Conservation (phyloP, 2,888 invertebrate genomes). For the Protophormia terraenovae region DNA sequence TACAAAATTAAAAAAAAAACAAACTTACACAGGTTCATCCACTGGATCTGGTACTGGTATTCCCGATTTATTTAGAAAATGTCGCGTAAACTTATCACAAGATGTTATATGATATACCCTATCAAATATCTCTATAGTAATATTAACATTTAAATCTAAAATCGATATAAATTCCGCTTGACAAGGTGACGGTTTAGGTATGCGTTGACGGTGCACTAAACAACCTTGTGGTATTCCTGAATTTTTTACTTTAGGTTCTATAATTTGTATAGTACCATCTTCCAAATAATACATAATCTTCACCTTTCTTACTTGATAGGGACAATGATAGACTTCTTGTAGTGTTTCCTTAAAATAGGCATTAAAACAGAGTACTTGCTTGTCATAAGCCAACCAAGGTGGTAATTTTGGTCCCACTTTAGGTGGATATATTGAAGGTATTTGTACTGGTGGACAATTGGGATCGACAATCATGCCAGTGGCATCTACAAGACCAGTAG, state of each 20-base stretch:
- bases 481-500: conserved; percentile 84
- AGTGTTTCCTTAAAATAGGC: conserved; percentile 83
- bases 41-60: conserved; percentile 90
- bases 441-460: conserved; percentile 82
- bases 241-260: conserved; percentile 90
- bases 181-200: conserved; percentile 88
- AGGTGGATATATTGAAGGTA: conserved; percentile 88
- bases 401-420: conserved; percentile 89
- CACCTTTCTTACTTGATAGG: conserved; percentile 89
- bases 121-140: conserved; percentile 90
- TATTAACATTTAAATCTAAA: conserved; percentile 92
- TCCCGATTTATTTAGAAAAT: conserved; percentile 92
- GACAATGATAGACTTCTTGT: conserved; percentile 86
- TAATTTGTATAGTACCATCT: conserved; percentile 95
- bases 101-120: conserved; percentile 90
- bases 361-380: conserved; percentile 85
- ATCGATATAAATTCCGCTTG: conserved; percentile 91
- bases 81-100: conserved; percentile 93
- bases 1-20: no score
- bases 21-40: conserved; percentile 82
- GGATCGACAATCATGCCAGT: conserved; percentile 80
- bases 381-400: conserved; percentile 93
- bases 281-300: conserved; percentile 93
- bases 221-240: conserved; percentile 93
- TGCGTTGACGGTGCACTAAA: conserved; percentile 90